These are phyloP conservation scores for Hybognathus amarus DNA, from an alignment of 2,797 vertebrate species.

Conservation along the genomic window DNA sequence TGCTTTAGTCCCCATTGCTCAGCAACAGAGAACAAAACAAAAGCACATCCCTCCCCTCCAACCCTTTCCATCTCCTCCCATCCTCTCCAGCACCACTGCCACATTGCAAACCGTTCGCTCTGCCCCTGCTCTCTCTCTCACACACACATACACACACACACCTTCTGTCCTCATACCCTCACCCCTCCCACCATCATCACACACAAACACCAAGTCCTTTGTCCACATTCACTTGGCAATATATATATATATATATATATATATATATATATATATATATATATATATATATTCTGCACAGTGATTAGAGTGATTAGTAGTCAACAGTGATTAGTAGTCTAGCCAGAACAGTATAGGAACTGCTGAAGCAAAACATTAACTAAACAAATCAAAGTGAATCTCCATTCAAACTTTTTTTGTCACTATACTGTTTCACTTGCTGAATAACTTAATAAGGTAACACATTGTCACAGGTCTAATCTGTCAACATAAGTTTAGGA, in stretches of 20 bases:
- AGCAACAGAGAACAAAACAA: constrained; percentile 81
- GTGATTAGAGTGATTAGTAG: constrained; percentile 69
- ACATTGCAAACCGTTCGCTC: constrained; percentile 40
- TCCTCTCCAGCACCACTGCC: constrained; percentile 54
- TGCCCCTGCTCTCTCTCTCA: constrained; percentile 22
- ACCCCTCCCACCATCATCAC: constrained; percentile 49
- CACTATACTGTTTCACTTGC: neutral
- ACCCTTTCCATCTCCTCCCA: constrained; percentile 64
- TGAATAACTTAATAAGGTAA: neutral
- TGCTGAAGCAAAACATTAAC: constrained; percentile 35
- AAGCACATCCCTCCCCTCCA: constrained; percentile 72
- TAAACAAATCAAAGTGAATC: constrained; percentile 30
- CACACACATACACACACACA: constrained; percentile 22
- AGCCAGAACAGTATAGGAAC: constrained; percentile 57
- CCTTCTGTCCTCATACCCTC: constrained; percentile 57
- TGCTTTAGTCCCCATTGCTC: constrained; percentile 75
- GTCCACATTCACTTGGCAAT: constrained; percentile 67
- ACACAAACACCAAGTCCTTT: constrained; percentile 75
- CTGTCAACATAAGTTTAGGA: neutral
- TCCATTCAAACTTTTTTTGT: neutral
- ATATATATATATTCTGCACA: constrained; percentile 68
- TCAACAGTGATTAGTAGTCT: constrained; percentile 69
- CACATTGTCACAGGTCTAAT: constrained; percentile 2
- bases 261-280: no score
- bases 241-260: constrained; percentile 69